A percentile compares a stretch with the other conserved stretches of the same genome.
phyloP scores from a whole-genome alignment of 2,113 vertebrate species.

The Ascaphus truei region DNA sequence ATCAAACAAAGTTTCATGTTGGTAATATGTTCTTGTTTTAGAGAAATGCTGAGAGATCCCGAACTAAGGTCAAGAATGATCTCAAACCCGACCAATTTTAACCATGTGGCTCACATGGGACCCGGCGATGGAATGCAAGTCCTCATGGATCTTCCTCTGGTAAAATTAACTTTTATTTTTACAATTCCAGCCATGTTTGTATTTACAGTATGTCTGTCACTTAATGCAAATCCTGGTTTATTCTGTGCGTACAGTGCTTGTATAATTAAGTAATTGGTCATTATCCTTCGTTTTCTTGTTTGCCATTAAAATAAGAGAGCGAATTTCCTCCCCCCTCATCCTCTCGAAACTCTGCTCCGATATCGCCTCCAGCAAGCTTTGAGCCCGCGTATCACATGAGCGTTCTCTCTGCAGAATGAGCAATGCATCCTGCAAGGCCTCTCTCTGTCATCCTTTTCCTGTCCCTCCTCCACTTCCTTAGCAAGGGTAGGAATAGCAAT shows the following conservation, averaged over 20 bases:
- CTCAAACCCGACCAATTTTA: conserved; percentile 96
- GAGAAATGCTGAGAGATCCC: conserved; percentile 94
- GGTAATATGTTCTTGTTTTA: conserved; percentile 40
- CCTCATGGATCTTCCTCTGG: conserved; percentile 97
- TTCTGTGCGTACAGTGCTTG: too few species aligned
- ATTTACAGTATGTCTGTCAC: too few species aligned
- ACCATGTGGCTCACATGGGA: conserved; percentile 98
- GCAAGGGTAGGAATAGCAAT: conserved; percentile 75
- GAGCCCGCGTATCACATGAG: conserved; percentile 82
- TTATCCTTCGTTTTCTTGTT: conserved; percentile 53
- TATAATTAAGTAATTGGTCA: too few species aligned
- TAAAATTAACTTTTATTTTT: too few species aligned
- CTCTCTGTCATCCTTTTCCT: conserved; percentile 70
- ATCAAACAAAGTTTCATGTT: neutral
- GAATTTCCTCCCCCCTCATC: conserved; percentile 71
- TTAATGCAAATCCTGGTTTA: too few species aligned
- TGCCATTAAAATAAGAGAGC: conserved; percentile 61
- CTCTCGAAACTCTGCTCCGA: conserved; percentile 70
- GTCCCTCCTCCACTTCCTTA: conserved; percentile 76
- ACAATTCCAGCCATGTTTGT: too few species aligned
- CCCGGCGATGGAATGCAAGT: conserved; percentile 97
- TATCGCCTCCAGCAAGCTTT: conserved; percentile 80
- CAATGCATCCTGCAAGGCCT: conserved; percentile 62
- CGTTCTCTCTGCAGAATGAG: conserved; percentile 72
- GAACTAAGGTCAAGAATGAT: conserved; percentile 93